Percentiles rank a stretch among this genome's conserved stretches.
Evolutionary conservation across 2,797 vertebrate genomes (phyloP).

Genomic region (Neomorphus geoffroyi): DNA sequence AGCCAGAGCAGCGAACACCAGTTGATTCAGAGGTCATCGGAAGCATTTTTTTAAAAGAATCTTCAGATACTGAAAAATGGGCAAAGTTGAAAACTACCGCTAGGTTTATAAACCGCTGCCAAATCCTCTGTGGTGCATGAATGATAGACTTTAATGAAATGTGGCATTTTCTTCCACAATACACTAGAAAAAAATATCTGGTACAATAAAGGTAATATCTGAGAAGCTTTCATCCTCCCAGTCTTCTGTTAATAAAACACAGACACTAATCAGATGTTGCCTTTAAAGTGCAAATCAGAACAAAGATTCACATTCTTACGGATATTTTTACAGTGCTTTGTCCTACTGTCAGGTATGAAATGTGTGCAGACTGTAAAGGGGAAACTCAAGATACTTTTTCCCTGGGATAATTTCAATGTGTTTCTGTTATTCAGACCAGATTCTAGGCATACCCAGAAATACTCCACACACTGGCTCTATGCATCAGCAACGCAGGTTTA

Average conservation of each 20-base stretch:
- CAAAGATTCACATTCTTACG: neutral
- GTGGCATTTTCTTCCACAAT: neutral
- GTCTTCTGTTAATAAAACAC: constrained; percentile 16
- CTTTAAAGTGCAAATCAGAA: constrained; percentile 35
- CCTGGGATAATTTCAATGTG: neutral
- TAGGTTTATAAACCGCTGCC: neutral
- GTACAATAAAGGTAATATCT: neutral
- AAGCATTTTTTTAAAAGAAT: neutral
- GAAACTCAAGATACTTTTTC: neutral
- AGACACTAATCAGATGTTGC: constrained; percentile 8
- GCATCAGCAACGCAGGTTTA: neutral
- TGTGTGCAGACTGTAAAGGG: neutral
- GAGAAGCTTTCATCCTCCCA: neutral
- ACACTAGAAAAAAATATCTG: neutral
- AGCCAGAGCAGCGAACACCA: neutral
- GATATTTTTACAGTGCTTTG: constrained; percentile 18
- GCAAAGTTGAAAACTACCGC: neutral
- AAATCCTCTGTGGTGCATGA: neutral
- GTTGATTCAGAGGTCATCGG: neutral
- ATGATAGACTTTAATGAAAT: constrained; percentile 18
- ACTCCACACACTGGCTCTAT: neutral
- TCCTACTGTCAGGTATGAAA: constrained; percentile 26
- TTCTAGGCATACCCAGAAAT: neutral
- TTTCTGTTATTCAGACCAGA: neutral
- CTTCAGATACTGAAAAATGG: neutral